Base-by-base conservation (phyloP, 2,113 vertebrate species). In the Anarrhichthys ocellatus region DNA sequence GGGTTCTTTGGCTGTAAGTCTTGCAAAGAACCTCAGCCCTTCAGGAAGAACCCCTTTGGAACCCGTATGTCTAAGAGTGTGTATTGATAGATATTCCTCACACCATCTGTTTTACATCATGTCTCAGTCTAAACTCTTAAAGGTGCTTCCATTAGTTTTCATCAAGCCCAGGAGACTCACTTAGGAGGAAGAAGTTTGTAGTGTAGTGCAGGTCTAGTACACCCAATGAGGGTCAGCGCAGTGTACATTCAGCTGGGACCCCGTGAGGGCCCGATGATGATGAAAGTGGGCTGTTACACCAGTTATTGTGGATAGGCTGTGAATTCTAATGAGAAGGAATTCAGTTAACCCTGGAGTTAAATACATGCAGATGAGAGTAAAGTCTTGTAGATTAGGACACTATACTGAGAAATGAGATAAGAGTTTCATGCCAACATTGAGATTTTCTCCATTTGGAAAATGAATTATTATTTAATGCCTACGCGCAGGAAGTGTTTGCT, bases 301-400 rank as follows among this genome's bases (percentile, higher is more conserved):
- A 68, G 70, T 78, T 83, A 62, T 78, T 52, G 71, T 61, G 29
- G 54, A n/a, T 1, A 58, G 82, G 56, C 73, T 59, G 78, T 70
- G 76, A 79, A 81, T 80, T 36, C 64, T 79, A 85, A 82, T 85
- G 77, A 71, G 68, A 69, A 14, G 46, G 81, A 82, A 86, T 84
- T 32, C 36, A 71, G 73, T 86, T 81, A 84, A 87, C 81, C 85
- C 84, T 4, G 74, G 75, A 82, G 84, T 88, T 87, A 90, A 91
- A 85, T 0, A 83, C 76, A 87, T 88, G 88, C 88, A 79, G 82
- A 90, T 72, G 17, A 80, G 71, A 71, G 32, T 10, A 34, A 32
- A 9, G 48, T 66, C 9, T 36, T 67, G 42, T 32, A 77, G 78
- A 84, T 81, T 73, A 66, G 56, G 69, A 73, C 27, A 9, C 69